phyloP scores from a whole-genome alignment of 2,113 vertebrate genomes.

The Columba janthina region DNA sequence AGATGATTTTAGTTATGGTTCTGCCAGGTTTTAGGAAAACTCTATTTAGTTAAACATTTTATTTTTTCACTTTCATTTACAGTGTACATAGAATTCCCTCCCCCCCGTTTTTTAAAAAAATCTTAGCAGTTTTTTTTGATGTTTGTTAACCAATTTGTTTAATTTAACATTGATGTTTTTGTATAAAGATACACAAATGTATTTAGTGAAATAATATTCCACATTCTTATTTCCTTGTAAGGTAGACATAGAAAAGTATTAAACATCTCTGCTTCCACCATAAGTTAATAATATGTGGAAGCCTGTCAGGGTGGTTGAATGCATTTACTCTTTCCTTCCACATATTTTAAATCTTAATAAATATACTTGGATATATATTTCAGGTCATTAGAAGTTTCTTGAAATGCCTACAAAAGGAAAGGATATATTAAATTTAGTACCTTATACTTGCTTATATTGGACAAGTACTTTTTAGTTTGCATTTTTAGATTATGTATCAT shows the following conservation, averaged over 20 bases:
- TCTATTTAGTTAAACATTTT: not conserved
- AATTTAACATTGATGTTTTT: not conserved
- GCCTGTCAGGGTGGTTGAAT: not conserved
- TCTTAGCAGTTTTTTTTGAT: not conserved
- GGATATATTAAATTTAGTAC: not conserved
- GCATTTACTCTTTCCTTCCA: not conserved
- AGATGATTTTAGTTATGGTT: not conserved
- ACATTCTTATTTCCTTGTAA: not conserved
- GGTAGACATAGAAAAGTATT: not conserved
- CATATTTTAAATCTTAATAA: not conserved
- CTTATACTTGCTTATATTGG: not conserved
- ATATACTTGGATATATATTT: not conserved
- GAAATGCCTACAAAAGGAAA: not conserved
- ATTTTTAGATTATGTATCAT: not conserved
- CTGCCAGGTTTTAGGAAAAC: not conserved
- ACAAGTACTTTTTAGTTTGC: not conserved
- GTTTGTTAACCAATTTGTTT: not conserved
- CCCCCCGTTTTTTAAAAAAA: not conserved
- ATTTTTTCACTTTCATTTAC: not conserved
- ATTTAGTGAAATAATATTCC: not conserved
- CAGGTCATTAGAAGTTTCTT: not conserved
- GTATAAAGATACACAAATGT: not conserved
- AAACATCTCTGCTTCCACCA: not conserved
- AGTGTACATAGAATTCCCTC: not conserved
- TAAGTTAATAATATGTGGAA: not conserved